Percentiles rank a stretch among this genome's conserved stretches.
phyloP scores from a whole-genome alignment of 2,113 vertebrate species.

The Trematocara variabile region DNA sequence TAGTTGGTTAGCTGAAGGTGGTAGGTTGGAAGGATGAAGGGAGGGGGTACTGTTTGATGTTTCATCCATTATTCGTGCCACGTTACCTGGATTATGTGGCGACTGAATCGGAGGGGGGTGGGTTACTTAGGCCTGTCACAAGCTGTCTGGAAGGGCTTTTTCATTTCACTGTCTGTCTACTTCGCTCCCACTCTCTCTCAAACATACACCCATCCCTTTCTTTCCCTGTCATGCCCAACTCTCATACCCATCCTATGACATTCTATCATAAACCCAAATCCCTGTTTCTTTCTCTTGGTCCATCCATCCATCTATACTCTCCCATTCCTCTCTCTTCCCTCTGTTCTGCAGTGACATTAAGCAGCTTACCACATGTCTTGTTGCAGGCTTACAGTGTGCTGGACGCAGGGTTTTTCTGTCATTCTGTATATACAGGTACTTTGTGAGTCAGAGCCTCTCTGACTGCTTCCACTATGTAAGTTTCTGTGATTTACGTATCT shows the following conservation, averaged over 20 bases:
- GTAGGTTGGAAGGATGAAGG: constrained; percentile 20
- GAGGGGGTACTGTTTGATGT: constrained; percentile 45
- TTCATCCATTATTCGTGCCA: constrained; percentile 58
- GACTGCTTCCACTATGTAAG: not conserved
- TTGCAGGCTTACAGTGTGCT: constrained; percentile 50
- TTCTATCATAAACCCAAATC: constrained; percentile 36
- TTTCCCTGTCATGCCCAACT: constrained; percentile 23
- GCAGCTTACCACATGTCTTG: constrained; percentile 60
- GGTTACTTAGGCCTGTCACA: constrained; percentile 55
- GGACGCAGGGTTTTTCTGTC: constrained; percentile 61
- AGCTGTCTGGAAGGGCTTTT: constrained; percentile 39
- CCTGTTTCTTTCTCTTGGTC: not conserved
- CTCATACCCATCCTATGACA: constrained; percentile 22
- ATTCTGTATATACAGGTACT: constrained; percentile 63
- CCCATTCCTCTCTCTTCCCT: constrained; percentile 6
- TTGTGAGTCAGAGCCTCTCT: constrained; percentile 44
- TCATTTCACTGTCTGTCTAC: constrained; percentile 35
- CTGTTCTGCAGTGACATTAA: constrained; percentile 65
- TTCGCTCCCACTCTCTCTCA: not conserved
- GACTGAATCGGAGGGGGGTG: constrained; percentile 8
- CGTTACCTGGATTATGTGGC: constrained; percentile 64
- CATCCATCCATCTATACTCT: constrained; percentile 12
- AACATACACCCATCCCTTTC: constrained; percentile 19
- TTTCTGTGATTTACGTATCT: constrained; percentile 11
- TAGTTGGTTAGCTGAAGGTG: constrained; percentile 43